phyloP scores from a whole-genome alignment of 2,113 vertebrate species.

The Aptenodytes patagonicus region DNA sequence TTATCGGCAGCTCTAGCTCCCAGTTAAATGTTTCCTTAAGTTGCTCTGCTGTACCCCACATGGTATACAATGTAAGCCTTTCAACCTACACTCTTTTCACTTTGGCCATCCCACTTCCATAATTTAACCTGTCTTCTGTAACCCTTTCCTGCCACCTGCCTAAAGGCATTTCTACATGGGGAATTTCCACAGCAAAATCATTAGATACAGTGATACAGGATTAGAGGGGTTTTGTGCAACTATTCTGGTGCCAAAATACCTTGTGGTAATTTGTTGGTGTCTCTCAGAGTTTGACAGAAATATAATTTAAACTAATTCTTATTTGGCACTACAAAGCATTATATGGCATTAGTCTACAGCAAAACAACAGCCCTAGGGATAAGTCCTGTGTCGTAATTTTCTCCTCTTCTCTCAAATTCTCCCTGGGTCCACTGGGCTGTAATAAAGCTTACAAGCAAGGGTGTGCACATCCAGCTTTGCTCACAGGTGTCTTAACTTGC shows the following conservation, averaged over 20 bases:
- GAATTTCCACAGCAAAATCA: background rate
- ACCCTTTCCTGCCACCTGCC: background rate
- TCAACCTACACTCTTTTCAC: background rate
- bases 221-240: background rate
- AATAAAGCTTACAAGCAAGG: background rate
- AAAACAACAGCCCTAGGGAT: background rate
- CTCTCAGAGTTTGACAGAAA: background rate
- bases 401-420: background rate
- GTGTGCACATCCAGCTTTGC: background rate
- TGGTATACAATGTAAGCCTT: background rate
- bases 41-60: background rate
- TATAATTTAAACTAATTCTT: background rate
- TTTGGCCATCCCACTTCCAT: background rate
- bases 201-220: background rate
- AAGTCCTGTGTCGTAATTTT: background rate
- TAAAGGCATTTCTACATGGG: background rate
- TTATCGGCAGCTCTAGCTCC: background rate
- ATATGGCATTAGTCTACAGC: background rate
- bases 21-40: background rate
- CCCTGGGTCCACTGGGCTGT: background rate
- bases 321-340: background rate
- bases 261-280: background rate
- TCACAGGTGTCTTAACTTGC: background rate
- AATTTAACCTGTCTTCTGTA: background rate
- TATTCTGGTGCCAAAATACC: background rate